Evolutionary conservation across 2,888 invertebrate genomes (phyloP).

Genomic region (Diachrysia chrysitis): DNA sequence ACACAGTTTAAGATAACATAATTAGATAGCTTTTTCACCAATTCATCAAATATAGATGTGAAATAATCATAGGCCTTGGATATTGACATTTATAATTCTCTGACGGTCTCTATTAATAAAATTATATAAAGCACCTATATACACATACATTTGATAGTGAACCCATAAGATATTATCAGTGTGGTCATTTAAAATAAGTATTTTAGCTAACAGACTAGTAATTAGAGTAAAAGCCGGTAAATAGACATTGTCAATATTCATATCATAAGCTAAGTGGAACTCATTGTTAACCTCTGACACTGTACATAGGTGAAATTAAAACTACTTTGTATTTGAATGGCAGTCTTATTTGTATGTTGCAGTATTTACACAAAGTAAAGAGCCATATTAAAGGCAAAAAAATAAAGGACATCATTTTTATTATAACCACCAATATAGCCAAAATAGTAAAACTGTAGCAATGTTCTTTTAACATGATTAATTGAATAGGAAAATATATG

Average conservation of each 20-base stretch:
- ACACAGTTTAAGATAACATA: conserved; percentile 34
- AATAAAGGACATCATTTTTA: neutral
- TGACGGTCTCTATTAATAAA: conserved; percentile 24
- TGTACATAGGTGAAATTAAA: neutral
- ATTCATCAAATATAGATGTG: conserved; percentile 21
- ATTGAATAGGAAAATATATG: neutral
- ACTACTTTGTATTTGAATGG: neutral
- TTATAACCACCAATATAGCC: neutral
- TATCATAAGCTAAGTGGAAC: neutral
- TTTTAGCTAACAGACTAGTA: conserved; percentile 1
- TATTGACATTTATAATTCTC: conserved; percentile 21
- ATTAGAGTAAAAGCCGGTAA: neutral
- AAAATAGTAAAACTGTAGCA: neutral
- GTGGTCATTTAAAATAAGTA: conserved; percentile 9
- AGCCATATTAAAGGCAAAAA: neutral
- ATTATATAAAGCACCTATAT: conserved; percentile 52
- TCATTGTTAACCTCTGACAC: neutral
- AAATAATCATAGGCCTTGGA: conserved; percentile 30
- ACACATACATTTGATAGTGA: conserved; percentile 40
- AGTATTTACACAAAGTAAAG: neutral
- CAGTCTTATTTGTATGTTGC: neutral
- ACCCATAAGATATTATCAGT: conserved; percentile 35
- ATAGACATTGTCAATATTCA: conserved; percentile 20
- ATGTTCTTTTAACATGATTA: neutral
- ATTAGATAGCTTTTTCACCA: conserved; percentile 26